Percentiles rank a stretch among this genome's conserved stretches.
These are phyloP conservation scores for Pseudois nayaur DNA, from an alignment of 2,113 vertebrate genomes.

Conservation along the genomic window DNA sequence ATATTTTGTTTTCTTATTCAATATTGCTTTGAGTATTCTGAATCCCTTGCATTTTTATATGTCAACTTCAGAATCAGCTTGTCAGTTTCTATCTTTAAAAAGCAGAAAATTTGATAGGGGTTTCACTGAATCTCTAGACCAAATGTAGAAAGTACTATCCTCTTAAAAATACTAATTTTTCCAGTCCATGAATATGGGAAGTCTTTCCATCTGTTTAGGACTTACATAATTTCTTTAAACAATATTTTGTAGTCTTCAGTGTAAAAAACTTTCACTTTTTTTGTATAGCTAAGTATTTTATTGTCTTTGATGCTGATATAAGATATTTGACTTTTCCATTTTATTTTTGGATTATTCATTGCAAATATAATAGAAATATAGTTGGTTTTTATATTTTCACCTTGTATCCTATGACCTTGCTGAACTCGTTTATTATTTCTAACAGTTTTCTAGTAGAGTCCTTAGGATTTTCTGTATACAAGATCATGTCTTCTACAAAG, in stretches of 20 bases:
- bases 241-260: not conserved
- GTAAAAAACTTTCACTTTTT: not conserved
- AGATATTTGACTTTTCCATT: not conserved
- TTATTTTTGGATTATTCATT: not conserved
- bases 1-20: not conserved
- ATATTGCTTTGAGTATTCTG: not conserved
- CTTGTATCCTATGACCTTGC: not conserved
- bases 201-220: not conserved
- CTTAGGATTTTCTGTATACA: not conserved
- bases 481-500: not conserved
- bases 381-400: not conserved
- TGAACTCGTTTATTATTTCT: not conserved
- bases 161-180: not conserved
- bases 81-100: not conserved
- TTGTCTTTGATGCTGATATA: not conserved
- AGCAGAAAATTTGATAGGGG: not conserved
- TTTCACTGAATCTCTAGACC: not conserved
- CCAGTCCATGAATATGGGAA: not conserved
- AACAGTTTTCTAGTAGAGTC: not conserved
- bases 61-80: not conserved
- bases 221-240: not conserved
- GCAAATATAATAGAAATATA: not conserved
- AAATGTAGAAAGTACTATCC: not conserved
- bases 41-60: not conserved
- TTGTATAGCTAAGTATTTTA: not conserved